Evolutionary conservation across 2,797 vertebrate genomes (phyloP).

Genomic region (Gymnothorax javanicus): DNA sequence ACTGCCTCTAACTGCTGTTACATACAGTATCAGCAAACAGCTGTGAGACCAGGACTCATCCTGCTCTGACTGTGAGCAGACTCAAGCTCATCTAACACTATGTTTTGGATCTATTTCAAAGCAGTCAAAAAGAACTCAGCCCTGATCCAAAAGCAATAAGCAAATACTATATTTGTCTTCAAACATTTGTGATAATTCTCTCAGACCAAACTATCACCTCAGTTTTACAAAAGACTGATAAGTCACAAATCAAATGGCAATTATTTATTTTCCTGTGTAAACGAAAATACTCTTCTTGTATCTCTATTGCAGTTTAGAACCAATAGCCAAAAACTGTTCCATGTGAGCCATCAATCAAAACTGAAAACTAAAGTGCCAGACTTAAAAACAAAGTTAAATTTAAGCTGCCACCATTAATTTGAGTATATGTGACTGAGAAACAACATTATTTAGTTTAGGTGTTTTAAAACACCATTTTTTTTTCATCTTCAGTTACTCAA

Average conservation of each 20-base stretch:
- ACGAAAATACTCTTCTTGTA: background rate
- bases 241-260: background rate
- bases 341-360: background rate
- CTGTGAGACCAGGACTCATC: background rate
- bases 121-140: background rate
- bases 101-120: background rate
- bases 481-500: background rate
- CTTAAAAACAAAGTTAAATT: background rate
- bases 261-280: background rate
- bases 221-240: background rate
- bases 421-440: background rate
- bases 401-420: background rate
- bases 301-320: background rate
- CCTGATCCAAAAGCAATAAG: background rate
- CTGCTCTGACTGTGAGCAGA: background rate
- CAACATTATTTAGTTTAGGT: background rate
- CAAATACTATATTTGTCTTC: too few relatives aligned
- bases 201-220: background rate
- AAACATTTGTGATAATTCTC: background rate
- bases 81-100: background rate
- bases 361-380: background rate
- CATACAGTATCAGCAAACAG: slow-evolving; percentile 30
- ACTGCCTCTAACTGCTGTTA: background rate
- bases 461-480: background rate
- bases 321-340: background rate